Conservation (phyloP, 1,140 invertebrate genomes). For the Zaprionus inermis region DNA sequence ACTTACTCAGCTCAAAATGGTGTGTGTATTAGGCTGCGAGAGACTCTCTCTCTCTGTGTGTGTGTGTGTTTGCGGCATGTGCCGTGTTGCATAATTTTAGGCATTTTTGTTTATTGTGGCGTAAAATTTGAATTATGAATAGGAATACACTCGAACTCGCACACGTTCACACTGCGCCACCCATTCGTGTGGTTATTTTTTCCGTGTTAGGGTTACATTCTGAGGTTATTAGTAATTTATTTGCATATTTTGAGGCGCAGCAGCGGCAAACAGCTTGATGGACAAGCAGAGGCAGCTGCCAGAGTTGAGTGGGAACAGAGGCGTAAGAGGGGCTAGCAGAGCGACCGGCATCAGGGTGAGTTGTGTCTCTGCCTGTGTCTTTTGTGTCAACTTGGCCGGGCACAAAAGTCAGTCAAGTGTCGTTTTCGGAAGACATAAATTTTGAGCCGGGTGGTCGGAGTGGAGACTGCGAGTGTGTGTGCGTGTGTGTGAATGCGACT, state of each 20-base stretch:
- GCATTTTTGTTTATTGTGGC: conserved; percentile 82
- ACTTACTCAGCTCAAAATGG: conserved; percentile 78
- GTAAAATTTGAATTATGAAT: conserved; percentile 82
- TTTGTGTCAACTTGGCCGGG: conserved; percentile 53
- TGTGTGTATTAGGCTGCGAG: conserved; percentile 19
- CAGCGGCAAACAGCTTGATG: conserved; percentile 52
- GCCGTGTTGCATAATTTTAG: conserved; percentile 81
- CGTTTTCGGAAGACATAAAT: conserved; percentile 73
- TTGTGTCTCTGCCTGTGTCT: conserved; percentile 42
- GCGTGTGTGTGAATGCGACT: neutral
- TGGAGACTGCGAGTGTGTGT: neutral
- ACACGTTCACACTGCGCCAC: neutral
- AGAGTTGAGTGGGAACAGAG: neutral
- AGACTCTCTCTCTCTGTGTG: neutral
- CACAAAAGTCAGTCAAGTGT: conserved; percentile 76
- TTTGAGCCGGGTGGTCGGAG: conserved; percentile 60
- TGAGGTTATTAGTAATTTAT: conserved; percentile 80
- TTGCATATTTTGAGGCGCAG: conserved; percentile 72
- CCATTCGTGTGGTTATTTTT: conserved; percentile 33
- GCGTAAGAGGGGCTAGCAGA: neutral
- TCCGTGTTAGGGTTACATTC: conserved; percentile 80
- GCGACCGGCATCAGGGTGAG: neutral
- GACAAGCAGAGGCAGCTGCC: conserved; percentile 54
- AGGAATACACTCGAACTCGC: conserved; percentile 41
- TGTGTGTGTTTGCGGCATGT: conserved; percentile 51